A percentile compares a stretch with the other conserved stretches of the same genome.
Evolutionary conservation across 2,797 vertebrate species (phyloP).

Genomic region (Danio choprae): DNA sequence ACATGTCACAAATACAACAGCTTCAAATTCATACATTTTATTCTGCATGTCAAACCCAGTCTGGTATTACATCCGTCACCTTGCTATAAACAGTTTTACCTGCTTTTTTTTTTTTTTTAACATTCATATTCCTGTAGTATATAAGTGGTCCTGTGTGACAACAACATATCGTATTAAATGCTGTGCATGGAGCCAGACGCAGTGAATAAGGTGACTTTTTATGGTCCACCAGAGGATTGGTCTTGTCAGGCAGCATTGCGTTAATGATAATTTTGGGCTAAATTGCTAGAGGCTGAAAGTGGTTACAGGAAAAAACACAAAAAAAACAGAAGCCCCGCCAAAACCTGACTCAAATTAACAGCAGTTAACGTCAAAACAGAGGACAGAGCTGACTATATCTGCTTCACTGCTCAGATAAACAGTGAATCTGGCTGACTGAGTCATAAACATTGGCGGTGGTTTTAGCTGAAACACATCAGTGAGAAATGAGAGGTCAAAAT

Average conservation of each 20-base stretch:
- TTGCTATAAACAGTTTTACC: background rate
- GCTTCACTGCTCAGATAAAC: background rate
- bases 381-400: conserved; percentile 14
- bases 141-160: background rate
- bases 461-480: background rate
- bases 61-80: conserved; percentile 8
- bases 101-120: background rate
- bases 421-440: background rate
- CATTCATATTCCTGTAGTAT: background rate
- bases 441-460: background rate
- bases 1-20: background rate
- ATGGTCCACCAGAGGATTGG: conserved; percentile 13
- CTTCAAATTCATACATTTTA: background rate
- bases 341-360: conserved; percentile 36
- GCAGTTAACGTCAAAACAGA: conserved; percentile 25
- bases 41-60: background rate
- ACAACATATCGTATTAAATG: conserved; percentile 9
- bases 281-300: conserved; percentile 46
- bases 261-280: conserved; percentile 45
- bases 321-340: conserved; percentile 14
- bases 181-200: conserved; percentile 32
- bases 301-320: conserved; percentile 36
- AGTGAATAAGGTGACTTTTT: conserved; percentile 41
- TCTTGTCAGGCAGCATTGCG: conserved; percentile 18
- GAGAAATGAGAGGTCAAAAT: background rate